A percentile compares a stretch with the other conserved stretches of the same genome.
Conservation (phyloP, 1,140 invertebrate genomes). For the Sesamia nonagrioides region DNA sequence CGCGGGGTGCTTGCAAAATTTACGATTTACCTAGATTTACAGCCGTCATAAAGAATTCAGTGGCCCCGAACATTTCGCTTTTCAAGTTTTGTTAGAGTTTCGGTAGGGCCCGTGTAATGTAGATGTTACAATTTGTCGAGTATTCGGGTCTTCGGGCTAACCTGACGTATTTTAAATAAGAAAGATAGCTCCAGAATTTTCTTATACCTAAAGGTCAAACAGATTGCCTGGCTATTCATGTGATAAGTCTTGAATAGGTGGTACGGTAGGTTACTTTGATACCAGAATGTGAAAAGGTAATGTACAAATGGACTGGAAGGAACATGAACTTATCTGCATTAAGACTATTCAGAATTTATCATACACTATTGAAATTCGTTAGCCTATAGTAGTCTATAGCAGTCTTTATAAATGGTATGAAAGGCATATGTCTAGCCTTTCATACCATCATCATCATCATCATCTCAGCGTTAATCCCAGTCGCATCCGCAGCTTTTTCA, state of each 20-base stretch:
- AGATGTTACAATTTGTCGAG: conserved; percentile 30
- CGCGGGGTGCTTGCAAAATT: conserved; percentile 66
- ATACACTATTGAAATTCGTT: too few relatives aligned
- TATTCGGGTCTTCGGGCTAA: background rate
- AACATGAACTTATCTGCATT: too few relatives aligned
- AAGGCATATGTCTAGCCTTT: too few relatives aligned
- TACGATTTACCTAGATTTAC: conserved; percentile 76
- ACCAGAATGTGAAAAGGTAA: too few relatives aligned
- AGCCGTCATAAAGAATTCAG: conserved; percentile 76
- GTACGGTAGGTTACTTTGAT: too few relatives aligned
- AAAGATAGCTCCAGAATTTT: background rate
- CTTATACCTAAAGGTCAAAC: background rate
- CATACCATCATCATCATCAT: too few relatives aligned
- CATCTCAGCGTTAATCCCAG: too few relatives aligned
- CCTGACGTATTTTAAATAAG: conserved; percentile 1
- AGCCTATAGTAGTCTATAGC: too few relatives aligned
- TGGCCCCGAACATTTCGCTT: conserved; percentile 51
- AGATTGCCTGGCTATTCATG: background rate
- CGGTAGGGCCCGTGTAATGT: conserved; percentile 4
- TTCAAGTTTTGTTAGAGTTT: conserved; percentile 50
- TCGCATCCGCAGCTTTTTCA: too few relatives aligned
- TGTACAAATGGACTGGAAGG: too few relatives aligned
- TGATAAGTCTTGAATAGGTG: background rate
- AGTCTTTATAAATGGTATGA: too few relatives aligned
- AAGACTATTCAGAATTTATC: too few relatives aligned